Base-by-base conservation (phyloP, 2,113 vertebrate genomes). In the Picathartes gymnocephalus region DNA sequence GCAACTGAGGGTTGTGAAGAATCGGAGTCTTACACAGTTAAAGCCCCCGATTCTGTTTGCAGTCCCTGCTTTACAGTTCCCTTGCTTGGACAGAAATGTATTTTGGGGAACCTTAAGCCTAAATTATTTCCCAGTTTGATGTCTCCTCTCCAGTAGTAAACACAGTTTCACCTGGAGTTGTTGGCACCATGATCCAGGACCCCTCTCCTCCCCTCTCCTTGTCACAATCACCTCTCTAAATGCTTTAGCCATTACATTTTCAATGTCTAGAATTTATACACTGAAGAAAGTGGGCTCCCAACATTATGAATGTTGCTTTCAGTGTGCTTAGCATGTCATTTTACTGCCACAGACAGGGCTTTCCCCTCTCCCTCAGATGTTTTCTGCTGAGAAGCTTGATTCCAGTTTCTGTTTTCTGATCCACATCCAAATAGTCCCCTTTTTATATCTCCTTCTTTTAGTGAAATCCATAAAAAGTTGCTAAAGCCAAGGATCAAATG, bases 221-320 rank as follows among this genome's bases (percentile, higher is more conserved):
- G 87, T 97, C 90, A 96, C 79, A 82, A 70, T 83, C 94, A 94
- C 90, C 87, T 96, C 85, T 87, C 47, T 39, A 70, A 95, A 94
- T 80, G 79, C 79, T 93, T 95, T 70, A 90, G 71, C 93, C 45
- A 39, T 93, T 91, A 92, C 68, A 47, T 83, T 93, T 94, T 94
- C 92, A 86, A 70, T 95, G 95, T 81, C 86, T 89, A 83, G 50
- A 92, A 90, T 96, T 95, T 83, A 96, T 83, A 85, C 81, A 64
- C 74, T 53, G 81, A 58, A 42, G 56, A 90, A 81, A 96, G 85
- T 60, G 81, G 66, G 51, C 71, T 96, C 58, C 90, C 79, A 78
- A 81, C 57, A 35, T 85, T 57, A 76, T 62, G 85, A 91, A 90
- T 62, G 62, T 68, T 90, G 45, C 81, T 91, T 93, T 95, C 91